Percentiles rank a stretch among this genome's conserved stretches.
These are phyloP conservation scores for Epinotia demarniana DNA, from an alignment of 2,888 invertebrate species.

Conservation along the genomic window DNA sequence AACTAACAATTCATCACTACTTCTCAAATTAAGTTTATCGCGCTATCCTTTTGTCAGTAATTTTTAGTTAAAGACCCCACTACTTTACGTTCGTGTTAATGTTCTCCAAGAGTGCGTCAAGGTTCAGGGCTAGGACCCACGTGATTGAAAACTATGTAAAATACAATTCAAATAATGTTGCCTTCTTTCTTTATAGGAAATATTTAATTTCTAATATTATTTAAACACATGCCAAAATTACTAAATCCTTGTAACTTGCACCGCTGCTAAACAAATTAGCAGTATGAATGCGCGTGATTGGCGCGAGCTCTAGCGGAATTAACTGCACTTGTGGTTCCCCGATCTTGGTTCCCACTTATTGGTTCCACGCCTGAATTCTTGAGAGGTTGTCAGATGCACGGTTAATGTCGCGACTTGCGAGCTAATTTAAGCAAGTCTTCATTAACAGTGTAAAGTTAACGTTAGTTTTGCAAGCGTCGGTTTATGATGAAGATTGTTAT, in stretches of 20 bases:
- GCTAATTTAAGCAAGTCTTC: conserved; percentile 5
- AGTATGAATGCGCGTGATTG: conserved; percentile 34
- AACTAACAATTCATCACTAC: too few relatives aligned
- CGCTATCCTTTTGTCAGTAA: not conserved
- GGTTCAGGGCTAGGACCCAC: not conserved
- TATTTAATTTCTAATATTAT: not conserved
- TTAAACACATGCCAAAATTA: too few relatives aligned
- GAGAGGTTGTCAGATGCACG: conserved; percentile 18
- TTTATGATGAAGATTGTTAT: not conserved
- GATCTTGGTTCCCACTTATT: conserved; percentile 20
- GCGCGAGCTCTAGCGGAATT: conserved; percentile 27
- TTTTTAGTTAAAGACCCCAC: not conserved
- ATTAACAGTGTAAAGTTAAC: not conserved
- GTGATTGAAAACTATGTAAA: not conserved
- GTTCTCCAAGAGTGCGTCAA: not conserved
- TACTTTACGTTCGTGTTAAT: not conserved
- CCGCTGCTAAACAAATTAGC: conserved; percentile 39
- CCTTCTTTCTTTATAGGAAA: not conserved
- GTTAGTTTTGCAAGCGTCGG: not conserved
- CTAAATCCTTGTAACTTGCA: conserved; percentile 1
- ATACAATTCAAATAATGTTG: not conserved
- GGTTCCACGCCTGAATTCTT: not conserved
- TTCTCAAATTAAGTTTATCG: too few relatives aligned
- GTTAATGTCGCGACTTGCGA: not conserved
- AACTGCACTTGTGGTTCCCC: conserved; percentile 38